A percentile compares a stretch with the other conserved stretches of the same genome.
Evolutionary conservation across 2,113 vertebrate genomes (phyloP).

Genomic region (Eptesicus fuscus): DNA sequence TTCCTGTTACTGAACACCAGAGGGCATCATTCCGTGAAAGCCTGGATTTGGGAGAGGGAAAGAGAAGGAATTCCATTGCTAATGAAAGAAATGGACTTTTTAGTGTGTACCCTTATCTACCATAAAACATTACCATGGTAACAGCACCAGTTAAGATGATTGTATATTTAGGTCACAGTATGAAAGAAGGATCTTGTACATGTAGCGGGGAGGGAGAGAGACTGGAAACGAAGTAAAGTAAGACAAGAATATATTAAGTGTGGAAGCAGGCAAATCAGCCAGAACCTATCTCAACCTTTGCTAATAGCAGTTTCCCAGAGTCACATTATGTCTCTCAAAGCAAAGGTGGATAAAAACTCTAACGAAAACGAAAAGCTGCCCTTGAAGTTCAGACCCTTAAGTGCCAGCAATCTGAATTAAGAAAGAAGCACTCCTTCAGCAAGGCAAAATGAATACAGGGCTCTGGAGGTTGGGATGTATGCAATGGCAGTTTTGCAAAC

Average conservation of each 20-base stretch:
- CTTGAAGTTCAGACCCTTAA: not conserved
- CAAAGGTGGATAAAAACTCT: not conserved
- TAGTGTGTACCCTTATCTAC: slow-evolving; percentile 56
- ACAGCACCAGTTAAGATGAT: slow-evolving; percentile 65
- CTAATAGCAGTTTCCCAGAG: not conserved
- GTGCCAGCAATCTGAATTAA: not conserved
- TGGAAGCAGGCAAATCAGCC: not conserved
- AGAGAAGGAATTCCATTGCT: slow-evolving; percentile 38
- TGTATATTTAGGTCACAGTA: slow-evolving; percentile 75
- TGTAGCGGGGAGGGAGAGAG: not conserved
- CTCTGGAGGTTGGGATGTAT: not conserved
- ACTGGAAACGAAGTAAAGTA: not conserved
- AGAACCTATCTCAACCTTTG: not conserved
- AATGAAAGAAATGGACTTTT: slow-evolving; percentile 60
- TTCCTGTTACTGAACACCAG: slow-evolving; percentile 52
- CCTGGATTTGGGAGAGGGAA: not conserved
- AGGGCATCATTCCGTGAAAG: slow-evolving; percentile 48
- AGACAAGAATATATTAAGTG: not conserved
- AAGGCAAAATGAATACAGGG: not conserved
- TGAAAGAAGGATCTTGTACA: slow-evolving; percentile 63
- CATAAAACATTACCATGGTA: slow-evolving; percentile 71
- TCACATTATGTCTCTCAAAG: not conserved
- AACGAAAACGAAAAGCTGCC: not conserved
- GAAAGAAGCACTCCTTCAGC: not conserved
- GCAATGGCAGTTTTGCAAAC: too few species aligned